Evolutionary conservation across 92 coral and sea anemone species (phyloP).

Genomic region (Actinostola sp.): DNA sequence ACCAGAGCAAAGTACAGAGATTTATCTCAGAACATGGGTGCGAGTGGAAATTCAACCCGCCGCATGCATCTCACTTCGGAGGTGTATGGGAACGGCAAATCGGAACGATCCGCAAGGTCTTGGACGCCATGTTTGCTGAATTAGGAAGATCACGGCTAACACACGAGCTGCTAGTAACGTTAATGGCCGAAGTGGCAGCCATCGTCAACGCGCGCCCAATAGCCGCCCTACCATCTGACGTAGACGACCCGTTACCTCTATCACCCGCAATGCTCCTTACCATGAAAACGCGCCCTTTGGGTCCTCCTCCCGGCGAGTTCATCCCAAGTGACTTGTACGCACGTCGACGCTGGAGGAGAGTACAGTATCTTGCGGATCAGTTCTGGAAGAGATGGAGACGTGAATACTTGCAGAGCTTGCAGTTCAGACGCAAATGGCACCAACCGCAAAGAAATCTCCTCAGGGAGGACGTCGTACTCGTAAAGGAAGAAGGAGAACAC

Average conservation of each 20-base stretch:
- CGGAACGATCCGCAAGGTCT: constrained; percentile 34
- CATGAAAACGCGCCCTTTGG: constrained; percentile 39
- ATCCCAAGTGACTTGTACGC: constrained; percentile 40
- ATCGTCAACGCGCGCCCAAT: constrained; percentile 41
- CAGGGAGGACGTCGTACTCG: constrained; percentile 29
- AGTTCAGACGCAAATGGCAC: constrained; percentile 30
- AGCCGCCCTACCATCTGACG: constrained; percentile 37
- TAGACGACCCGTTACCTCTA: constrained; percentile 40
- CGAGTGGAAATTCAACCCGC: constrained; percentile 38
- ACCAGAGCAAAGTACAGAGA: constrained; percentile 17
- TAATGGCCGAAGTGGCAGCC: constrained; percentile 40
- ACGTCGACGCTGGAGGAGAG: constrained; percentile 46
- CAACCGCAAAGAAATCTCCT: constrained; percentile 18
- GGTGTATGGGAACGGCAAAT: constrained; percentile 48
- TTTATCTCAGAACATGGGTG: constrained; percentile 27
- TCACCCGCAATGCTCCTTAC: constrained; percentile 34
- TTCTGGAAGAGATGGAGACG: constrained; percentile 44
- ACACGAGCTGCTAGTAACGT: constrained; percentile 33
- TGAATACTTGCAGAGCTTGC: constrained; percentile 43
- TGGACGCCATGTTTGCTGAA: constrained; percentile 24
- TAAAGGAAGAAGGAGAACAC: constrained; percentile 41
- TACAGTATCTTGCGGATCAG: constrained; percentile 37
- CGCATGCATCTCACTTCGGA: constrained; percentile 37
- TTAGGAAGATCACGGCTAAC: constrained; percentile 27
- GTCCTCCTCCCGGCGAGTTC: constrained; percentile 47